Base-by-base conservation (phyloP, 1,140 invertebrate species). In the Orius laevigatus region DNA sequence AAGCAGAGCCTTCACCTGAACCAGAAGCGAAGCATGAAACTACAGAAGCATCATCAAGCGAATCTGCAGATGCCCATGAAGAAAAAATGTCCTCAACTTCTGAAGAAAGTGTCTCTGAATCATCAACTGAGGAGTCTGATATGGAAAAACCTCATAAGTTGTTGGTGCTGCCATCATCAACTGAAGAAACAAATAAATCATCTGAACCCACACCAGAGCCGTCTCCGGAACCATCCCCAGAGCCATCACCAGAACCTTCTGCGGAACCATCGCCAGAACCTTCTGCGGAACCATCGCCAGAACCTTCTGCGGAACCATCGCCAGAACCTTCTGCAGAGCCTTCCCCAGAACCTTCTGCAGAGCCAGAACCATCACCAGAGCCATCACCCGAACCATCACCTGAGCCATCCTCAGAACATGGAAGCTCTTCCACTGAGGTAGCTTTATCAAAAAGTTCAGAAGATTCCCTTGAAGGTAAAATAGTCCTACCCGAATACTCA, bases 341-440 rank as follows among this genome's bases (percentile, higher is more conserved):
- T 40, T 54, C 56, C 55, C 51, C 56, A 39, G 58, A 61, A 53
- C 50, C 61, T 38, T 48, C 58, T 43, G 53, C 59, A 34, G 53
- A 46, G 38, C 64, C 63, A 14, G 62, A 67, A 59, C 53, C 56
- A 20, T 59, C 63, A 32, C 9, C 55, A 47, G 49, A 60, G 58
- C 56, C 59, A 20, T 49, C 53, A 39, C 46, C 59, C 11, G 62
- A 51, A 53, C 60, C 48, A 45, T 53, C 46, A 47, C 57, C 55
- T 41, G 59, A 66, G 53, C 48, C 55, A 20, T 35, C 48, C 10
- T 10, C 49, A 12, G 53, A 56, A 53, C 55, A 58, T 41, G 55
- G 57, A 25, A 25, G 3, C 25, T 25, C 25, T 25, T 25, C 25
- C 8, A 25, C 25, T 8, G 25, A 25, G 25, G n/a, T n/a, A n/a